Percentiles rank a stretch among this genome's conserved stretches.
phyloP scores from a whole-genome alignment of 2,113 vertebrate genomes.

The Hyperopisus bebe region DNA sequence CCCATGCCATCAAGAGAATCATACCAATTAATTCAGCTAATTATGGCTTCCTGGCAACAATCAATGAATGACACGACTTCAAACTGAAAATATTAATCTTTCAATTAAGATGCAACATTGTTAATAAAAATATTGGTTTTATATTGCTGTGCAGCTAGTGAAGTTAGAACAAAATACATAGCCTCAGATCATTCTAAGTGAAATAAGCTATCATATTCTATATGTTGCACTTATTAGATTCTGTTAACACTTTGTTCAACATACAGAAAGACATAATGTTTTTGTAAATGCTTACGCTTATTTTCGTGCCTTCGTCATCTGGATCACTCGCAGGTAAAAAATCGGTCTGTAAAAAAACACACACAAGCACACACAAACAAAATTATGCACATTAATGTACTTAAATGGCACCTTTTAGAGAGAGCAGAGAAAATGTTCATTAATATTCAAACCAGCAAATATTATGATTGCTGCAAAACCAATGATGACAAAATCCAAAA shows the following conservation, averaged over 20 bases:
- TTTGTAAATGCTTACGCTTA: slow-evolving; percentile 19
- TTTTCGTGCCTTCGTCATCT: slow-evolving; percentile 29
- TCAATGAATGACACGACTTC: neutral
- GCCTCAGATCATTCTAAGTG: neutral
- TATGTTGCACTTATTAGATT: neutral
- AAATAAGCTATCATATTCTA: neutral
- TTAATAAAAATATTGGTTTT: neutral
- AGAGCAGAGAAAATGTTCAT: neutral
- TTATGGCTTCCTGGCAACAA: neutral
- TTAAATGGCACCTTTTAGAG: neutral
- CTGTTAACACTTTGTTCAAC: neutral
- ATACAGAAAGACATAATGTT: neutral
- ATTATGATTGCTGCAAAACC: neutral
- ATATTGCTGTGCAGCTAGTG: neutral
- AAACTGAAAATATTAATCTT: neutral
- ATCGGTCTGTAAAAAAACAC: slow-evolving; percentile 5
- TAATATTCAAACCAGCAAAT: neutral
- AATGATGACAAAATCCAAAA: neutral
- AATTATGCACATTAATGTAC: neutral
- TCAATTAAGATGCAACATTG: neutral
- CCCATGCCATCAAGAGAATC: neutral
- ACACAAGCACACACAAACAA: neutral
- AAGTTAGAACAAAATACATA: neutral
- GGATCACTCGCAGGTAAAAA: slow-evolving; percentile 23
- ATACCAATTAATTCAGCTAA: neutral